Percentiles rank a stretch among this genome's conserved stretches.
Conservation (phyloP, 1,140 invertebrate genomes). For the Anoplolepis gracilipes region DNA sequence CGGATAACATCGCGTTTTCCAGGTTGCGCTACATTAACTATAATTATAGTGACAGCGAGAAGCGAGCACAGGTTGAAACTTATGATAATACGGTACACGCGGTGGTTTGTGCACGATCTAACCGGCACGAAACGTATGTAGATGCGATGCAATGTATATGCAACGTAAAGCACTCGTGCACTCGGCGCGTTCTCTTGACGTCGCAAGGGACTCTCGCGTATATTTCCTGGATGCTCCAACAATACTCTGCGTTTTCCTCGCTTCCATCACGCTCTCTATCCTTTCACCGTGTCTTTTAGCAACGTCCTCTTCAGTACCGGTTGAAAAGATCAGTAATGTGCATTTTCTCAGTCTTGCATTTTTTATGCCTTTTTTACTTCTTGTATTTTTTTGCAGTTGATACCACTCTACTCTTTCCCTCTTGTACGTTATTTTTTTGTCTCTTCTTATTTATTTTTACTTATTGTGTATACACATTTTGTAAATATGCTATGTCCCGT, state of each 20-base stretch:
- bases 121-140: conserved; percentile 23
- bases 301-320: background rate
- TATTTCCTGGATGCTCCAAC: background rate
- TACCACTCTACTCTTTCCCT: background rate
- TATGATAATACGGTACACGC: conserved; percentile 72
- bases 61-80: conserved; percentile 73
- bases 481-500: conserved; percentile 48
- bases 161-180: conserved; percentile 39
- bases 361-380: background rate
- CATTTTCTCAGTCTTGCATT: conserved; percentile 12
- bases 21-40: conserved; percentile 70
- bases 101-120: conserved; percentile 18
- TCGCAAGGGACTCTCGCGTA: conserved; percentile 5
- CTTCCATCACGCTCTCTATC: conserved; percentile 3
- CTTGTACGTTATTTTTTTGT: background rate
- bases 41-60: conserved; percentile 76
- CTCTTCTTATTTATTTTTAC: conserved; percentile 4
- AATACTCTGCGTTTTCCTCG: conserved; percentile 21
- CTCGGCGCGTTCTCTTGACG: conserved; percentile 13
- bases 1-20: conserved; percentile 40
- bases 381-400: background rate
- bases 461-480: conserved; percentile 22
- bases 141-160: conserved; percentile 22
- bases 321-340: conserved; percentile 14
- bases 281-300: background rate